Evolutionary conservation across 2,113 vertebrate genomes (phyloP).

Genomic region (Sinocyclocheilus anophthalmus): DNA sequence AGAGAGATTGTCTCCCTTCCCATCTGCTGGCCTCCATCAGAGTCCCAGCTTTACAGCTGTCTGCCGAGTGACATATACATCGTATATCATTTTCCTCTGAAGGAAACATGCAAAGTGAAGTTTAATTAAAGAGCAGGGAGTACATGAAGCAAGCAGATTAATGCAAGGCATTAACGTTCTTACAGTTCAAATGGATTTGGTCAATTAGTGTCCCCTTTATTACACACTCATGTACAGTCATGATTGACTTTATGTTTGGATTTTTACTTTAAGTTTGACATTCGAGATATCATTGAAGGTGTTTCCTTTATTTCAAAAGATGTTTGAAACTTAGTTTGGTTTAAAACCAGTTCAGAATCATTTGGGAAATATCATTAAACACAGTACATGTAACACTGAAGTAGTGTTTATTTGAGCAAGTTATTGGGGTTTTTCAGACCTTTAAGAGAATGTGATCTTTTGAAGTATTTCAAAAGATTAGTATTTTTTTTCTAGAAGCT

Average conservation of each 20-base stretch:
- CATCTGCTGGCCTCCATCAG: conserved; percentile 41
- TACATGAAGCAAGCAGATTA: neutral
- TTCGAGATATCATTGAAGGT: neutral
- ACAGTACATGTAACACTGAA: neutral
- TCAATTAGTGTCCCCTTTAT: neutral
- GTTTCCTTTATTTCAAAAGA: neutral
- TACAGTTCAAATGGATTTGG: neutral
- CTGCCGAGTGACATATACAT: conserved; percentile 29
- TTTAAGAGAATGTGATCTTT: no score
- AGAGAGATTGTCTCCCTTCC: conserved; percentile 42
- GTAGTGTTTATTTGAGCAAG: neutral
- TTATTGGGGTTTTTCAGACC: no score
- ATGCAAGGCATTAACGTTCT: conserved; percentile 7
- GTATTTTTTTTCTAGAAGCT: neutral
- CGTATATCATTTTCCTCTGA: conserved; percentile 17
- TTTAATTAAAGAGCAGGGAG: conserved; percentile 36
- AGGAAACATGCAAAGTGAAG: conserved; percentile 34
- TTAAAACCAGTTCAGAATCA: no score
- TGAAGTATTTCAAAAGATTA: neutral
- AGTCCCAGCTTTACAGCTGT: neutral
- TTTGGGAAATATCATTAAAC: no score
- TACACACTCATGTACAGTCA: neutral
- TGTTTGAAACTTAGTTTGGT: no score
- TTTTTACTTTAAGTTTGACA: neutral
- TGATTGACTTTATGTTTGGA: neutral